Evolutionary conservation across 2,888 invertebrate genomes (phyloP).

Genomic region (Acleris holmiana): DNA sequence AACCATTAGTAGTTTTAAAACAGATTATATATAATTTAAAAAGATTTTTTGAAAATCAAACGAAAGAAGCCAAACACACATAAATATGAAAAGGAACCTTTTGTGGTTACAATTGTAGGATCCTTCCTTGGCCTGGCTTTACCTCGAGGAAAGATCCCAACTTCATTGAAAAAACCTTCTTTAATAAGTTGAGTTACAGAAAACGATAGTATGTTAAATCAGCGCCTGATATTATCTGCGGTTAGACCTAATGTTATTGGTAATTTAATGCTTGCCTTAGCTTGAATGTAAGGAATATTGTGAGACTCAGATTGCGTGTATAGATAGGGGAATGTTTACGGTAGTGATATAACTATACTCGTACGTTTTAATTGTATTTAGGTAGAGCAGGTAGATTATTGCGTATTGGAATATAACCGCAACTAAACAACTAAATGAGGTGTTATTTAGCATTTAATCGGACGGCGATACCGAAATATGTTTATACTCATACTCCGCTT

Average conservation of each 20-base stretch:
- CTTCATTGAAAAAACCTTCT: neutral
- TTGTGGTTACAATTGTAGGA: too few species aligned
- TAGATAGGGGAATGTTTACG: neutral
- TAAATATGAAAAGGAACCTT: too few species aligned
- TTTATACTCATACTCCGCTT: neutral
- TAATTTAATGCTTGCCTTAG: conserved; percentile 4
- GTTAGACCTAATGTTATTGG: conserved; percentile 11
- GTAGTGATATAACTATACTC: neutral
- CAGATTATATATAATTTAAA: too few species aligned
- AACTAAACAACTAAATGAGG: neutral
- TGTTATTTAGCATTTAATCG: neutral
- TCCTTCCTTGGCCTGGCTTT: too few species aligned
- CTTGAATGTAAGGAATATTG: conserved; percentile 37
- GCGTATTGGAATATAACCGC: neutral
- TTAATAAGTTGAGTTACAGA: neutral
- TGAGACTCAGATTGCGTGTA: conserved; percentile 25
- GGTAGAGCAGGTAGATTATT: neutral
- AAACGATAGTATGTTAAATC: neutral
- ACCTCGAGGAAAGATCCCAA: too few species aligned
- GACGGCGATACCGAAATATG: neutral
- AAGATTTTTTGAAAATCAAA: too few species aligned
- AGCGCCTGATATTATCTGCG: neutral
- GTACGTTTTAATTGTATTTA: neutral
- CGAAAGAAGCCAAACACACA: too few species aligned
- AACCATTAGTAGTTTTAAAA: too few species aligned